Percentiles rank a stretch among this genome's conserved stretches.
Evolutionary conservation across 2,113 vertebrate genomes (phyloP).

Genomic region (Vireo altiloquus): DNA sequence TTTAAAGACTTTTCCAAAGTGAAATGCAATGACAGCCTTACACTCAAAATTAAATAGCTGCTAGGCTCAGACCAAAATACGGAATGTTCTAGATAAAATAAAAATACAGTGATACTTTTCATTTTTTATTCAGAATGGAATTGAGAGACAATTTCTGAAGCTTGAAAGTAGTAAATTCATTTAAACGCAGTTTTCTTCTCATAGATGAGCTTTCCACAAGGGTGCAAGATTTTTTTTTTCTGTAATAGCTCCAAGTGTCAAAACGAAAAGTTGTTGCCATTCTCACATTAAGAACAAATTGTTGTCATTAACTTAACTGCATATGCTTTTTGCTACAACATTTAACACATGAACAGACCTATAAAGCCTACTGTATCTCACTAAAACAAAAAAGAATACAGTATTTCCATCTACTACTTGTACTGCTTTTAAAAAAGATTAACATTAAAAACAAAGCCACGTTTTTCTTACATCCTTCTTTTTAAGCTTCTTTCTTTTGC

Average conservation of each 20-base stretch:
- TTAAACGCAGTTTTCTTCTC: slow-evolving; percentile 46
- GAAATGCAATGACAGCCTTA: slow-evolving; percentile 70
- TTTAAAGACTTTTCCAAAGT: slow-evolving; percentile 61
- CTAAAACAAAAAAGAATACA: slow-evolving; percentile 78
- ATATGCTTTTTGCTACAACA: slow-evolving; percentile 73
- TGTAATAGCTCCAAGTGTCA: slow-evolving; percentile 59
- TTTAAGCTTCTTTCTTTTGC: slow-evolving; percentile 76
- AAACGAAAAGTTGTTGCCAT: slow-evolving; percentile 64
- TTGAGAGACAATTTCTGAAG: slow-evolving; percentile 66
- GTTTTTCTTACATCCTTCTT: slow-evolving; percentile 63
- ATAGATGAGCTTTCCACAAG: slow-evolving; percentile 53
- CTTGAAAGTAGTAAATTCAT: slow-evolving; percentile 58
- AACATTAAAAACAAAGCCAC: slow-evolving; percentile 80
- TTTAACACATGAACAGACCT: slow-evolving; percentile 78
- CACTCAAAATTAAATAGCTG: slow-evolving; percentile 63
- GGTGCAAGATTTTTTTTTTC: slow-evolving; percentile 52
- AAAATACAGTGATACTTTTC: slow-evolving; percentile 67
- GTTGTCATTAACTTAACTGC: slow-evolving; percentile 74
- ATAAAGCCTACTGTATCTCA: slow-evolving; percentile 71
- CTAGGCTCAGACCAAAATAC: slow-evolving; percentile 73
- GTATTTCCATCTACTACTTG: slow-evolving; percentile 70
- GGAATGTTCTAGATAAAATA: slow-evolving; percentile 78
- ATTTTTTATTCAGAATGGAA: slow-evolving; percentile 76
- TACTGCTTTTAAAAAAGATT: slow-evolving; percentile 77
- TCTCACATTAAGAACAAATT: slow-evolving; percentile 68